Conservation (phyloP, 1,140 invertebrate genomes). For the Pseudomyrmex concolor region DNA sequence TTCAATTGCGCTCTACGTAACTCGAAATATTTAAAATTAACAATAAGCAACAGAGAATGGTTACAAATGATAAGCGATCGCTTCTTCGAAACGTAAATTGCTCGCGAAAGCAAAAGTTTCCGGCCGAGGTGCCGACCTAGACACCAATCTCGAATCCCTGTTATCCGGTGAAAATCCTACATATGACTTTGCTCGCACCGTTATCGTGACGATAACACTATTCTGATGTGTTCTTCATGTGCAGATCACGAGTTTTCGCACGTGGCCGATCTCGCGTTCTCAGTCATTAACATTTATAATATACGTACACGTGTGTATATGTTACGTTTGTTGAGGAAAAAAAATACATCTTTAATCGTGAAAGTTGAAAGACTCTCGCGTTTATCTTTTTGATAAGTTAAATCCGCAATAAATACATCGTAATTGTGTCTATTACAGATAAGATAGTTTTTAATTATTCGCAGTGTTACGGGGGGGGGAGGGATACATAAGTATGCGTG, state of each 20-base stretch:
- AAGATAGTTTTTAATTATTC: conserved; percentile 22
- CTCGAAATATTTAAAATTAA: too few relatives aligned
- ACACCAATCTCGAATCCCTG: conserved; percentile 61
- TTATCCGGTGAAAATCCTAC: conserved; percentile 57
- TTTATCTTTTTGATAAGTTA: conserved; percentile 30
- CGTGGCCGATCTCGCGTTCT: conserved; percentile 9
- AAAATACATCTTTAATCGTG: neutral
- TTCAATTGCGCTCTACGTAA: too few relatives aligned
- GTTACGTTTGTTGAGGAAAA: too few relatives aligned
- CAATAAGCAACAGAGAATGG: too few relatives aligned
- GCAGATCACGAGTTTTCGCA: conserved; percentile 21
- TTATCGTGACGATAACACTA: conserved; percentile 41
- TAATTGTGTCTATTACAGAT: conserved; percentile 19
- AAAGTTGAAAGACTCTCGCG: conserved; percentile 9
- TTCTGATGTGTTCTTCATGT: conserved; percentile 13
- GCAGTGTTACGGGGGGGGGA: neutral
- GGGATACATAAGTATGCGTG: neutral
- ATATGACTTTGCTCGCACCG: conserved; percentile 21
- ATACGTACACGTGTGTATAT: neutral
- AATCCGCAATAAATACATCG: neutral
- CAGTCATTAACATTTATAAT: conserved; percentile 23
- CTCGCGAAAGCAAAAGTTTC: conserved; percentile 74
- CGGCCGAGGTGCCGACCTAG: conserved; percentile 67
- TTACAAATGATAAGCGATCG: neutral
- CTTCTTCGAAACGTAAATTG: conserved; percentile 38